Evolutionary conservation across 2,797 vertebrate species (phyloP), one percentile per base, ranked within the genome.

Genomic region (Carduelis carduelis): DNA sequence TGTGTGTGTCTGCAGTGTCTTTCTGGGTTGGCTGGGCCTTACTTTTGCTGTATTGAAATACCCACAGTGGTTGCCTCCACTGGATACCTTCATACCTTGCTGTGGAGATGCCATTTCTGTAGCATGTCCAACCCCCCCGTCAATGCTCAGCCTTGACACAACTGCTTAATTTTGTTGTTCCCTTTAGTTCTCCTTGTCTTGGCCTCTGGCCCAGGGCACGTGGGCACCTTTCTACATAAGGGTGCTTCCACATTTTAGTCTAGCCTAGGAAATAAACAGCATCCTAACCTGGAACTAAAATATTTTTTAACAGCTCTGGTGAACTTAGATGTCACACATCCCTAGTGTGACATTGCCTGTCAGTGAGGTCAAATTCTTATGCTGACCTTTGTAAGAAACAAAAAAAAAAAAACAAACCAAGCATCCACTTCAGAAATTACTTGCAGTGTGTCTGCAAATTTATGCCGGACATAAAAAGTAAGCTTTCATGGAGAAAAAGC

Each of bases 301-400:
- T 91, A 44, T 32, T 92, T 83, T 78, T 84, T 80, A 69, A 61
- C 17, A 35, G 11, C 49, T 89, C 27, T 46, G n/a, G 22, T 74
- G 41, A 93, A 66, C 24, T 79, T 32, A n/a, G n/a, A n/a, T n/a
- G n/a, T n/a, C n/a, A n/a, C n/a, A n/a, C n/a, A 49, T 49, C 15
- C 14, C 39, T 32, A 7, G 23, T 23, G 50, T 72, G 50, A 68
- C 16, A 6, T 52, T 69, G 41, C 13, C 72, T 49, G 19, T 59
- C 46, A 63, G 28, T 55, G 28, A 76, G 32, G 71, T 90, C 83
- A 87, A 89, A 83, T 89, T 81, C 34, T 83, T 82, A 35, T 16
- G 18, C 34, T 70, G 59, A 65, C 16, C n/a, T 59, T 68, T 47
- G 14, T 44, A 59, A 61, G 34, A 46, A 37, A 63, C 1, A 1